These are phyloP conservation scores for Notodonta dromedarius DNA, from an alignment of 2,888 invertebrate species.

Conservation along the genomic window DNA sequence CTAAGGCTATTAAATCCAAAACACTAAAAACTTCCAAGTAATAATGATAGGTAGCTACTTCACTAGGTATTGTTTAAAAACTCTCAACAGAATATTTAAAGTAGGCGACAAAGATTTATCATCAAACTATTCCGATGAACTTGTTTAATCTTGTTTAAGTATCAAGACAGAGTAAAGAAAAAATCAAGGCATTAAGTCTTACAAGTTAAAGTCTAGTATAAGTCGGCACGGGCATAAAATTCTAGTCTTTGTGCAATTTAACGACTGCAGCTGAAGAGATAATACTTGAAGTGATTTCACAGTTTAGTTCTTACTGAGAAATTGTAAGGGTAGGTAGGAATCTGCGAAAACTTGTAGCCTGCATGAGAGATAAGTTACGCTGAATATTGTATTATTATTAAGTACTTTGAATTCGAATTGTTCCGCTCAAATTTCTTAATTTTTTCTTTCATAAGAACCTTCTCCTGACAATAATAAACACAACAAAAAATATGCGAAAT, in stretches of 20 bases:
- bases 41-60: background rate
- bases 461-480: too few relatives aligned
- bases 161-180: conserved; percentile 28
- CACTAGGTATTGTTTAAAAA: conserved; percentile 5
- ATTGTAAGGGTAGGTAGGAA: conserved; percentile 15
- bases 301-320: conserved; percentile 40
- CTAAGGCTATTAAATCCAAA: background rate
- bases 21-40: background rate
- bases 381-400: too few relatives aligned
- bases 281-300: conserved; percentile 53
- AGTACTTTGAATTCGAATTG: too few relatives aligned
- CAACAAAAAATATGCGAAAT: too few relatives aligned
- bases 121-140: conserved; percentile 11
- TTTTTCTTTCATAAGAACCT: too few relatives aligned
- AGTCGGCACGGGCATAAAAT: conserved; percentile 62
- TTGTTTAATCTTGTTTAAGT: conserved; percentile 31
- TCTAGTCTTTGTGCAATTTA: conserved; percentile 73
- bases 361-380: too few relatives aligned
- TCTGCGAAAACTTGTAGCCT: background rate
- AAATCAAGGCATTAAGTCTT: conserved; percentile 50
- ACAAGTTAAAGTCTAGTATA: conserved; percentile 53
- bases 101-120: conserved; percentile 10
- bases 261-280: conserved; percentile 59
- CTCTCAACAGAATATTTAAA: conserved; percentile 8
- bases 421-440: too few relatives aligned